Evolutionary conservation across 2,888 invertebrate species (phyloP), one percentile per base, ranked within the genome.

Genomic region (Polymixis lichenea): DNA sequence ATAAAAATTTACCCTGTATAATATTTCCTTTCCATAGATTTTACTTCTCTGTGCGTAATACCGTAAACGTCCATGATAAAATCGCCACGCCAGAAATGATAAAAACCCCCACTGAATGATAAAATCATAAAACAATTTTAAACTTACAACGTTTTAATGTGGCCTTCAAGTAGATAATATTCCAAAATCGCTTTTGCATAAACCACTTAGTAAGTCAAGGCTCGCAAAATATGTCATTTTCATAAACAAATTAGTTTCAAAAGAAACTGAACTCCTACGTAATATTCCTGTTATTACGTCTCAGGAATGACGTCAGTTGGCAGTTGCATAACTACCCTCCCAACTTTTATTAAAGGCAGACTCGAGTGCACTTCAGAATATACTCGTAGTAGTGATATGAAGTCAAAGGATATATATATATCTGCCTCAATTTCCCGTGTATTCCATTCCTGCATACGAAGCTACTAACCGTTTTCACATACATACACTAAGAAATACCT

Each of bases 281-380:
- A 9, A 61, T 78, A 71, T 55, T 66, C 49, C 17, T 22, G 72
- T 62, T 62, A 62, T 70, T 58, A 77, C 58, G 58, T 78, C 64
- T 71, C 38, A 61, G 53, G 64, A 69, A 64, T 66, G 72, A 60
- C 58, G 77, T 38, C 71, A 77, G 69, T 53, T 65, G 19, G 53
- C 19, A 28, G 28, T 55, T 55, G n/a, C n/a, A n/a, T 60, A 55
- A 76, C 68, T 55, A 66, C 58, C 65, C 19, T 70, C 0, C 25
- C 46, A 78, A 78, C 78, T 78, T 56, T 78, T 71, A 78, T 66
- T 66, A 78, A 78, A 78, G 32, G 53, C 53, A 22, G 51, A 55
- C 77, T 60, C 19, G 8, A 66, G 49, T 66, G 66, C 61, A 55
- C 49, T 66, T 25, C 49, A 49, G 53, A 49, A 49, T 70, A 17